A percentile compares a stretch with the other conserved stretches of the same genome.
These are phyloP conservation scores for Sinocyclocheilus anshuiensis DNA, from an alignment of 2,113 vertebrate genomes.

Conservation along the genomic window DNA sequence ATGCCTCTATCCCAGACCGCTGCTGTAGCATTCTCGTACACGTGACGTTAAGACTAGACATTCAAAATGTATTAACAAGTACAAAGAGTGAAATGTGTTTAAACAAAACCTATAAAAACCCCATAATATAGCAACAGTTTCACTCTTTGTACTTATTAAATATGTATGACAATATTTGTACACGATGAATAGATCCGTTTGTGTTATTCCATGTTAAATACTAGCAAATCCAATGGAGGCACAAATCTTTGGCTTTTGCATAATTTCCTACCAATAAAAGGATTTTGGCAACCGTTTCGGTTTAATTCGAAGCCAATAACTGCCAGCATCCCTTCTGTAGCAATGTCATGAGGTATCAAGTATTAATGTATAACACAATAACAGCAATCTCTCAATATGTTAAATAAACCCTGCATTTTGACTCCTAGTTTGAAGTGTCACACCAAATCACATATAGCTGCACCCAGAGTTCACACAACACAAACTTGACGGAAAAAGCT, in stretches of 20 bases:
- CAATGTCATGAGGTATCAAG: not conserved
- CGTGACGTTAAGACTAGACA: conserved; percentile 7
- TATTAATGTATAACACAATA: not conserved
- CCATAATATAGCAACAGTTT: too few species aligned
- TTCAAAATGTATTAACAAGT: conserved; percentile 71
- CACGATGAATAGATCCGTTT: not conserved
- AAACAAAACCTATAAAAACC: conserved; percentile 68
- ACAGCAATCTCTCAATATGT: not conserved
- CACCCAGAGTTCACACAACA: conserved; percentile 15
- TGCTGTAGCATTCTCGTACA: not conserved
- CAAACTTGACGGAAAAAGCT: not conserved
- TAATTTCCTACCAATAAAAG: not conserved
- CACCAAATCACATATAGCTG: not conserved
- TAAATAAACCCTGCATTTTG: conserved; percentile 22
- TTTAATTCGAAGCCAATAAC: conserved; percentile 23
- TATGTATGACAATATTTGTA: conserved; percentile 9
- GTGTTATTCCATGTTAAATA: conserved; percentile 6
- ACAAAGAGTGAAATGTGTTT: conserved; percentile 76
- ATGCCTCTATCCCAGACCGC: not conserved
- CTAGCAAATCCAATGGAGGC: conserved; percentile 13
- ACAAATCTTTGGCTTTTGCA: conserved; percentile 36
- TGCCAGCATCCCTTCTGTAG: not conserved
- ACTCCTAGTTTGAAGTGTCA: not conserved
- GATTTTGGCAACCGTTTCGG: conserved; percentile 37
- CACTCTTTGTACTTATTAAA: too few species aligned